These are phyloP conservation scores for Tokudaia tokunoshimensis DNA, from an alignment of 2,797 vertebrate species.

Conservation along the genomic window DNA sequence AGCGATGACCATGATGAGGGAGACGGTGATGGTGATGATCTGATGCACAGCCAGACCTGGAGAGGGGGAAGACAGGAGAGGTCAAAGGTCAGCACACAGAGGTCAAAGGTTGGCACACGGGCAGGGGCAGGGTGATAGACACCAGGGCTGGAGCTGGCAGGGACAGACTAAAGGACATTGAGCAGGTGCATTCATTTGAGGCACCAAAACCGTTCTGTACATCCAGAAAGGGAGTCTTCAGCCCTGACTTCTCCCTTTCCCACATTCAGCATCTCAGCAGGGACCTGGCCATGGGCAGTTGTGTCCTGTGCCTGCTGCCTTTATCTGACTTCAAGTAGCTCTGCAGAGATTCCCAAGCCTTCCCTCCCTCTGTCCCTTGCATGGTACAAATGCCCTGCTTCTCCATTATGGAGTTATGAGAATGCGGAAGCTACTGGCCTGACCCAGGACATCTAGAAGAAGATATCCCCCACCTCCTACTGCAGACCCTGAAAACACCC, in stretches of 20 bases:
- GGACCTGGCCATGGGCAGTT: rapidly evolving
- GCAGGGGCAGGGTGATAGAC: neutral
- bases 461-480: rapidly evolving
- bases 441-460: neutral
- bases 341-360: neutral
- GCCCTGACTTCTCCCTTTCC: neutral
- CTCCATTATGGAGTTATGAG: rapidly evolving
- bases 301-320: neutral
- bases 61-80: constrained; percentile 61
- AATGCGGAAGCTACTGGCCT: no score
- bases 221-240: neutral
- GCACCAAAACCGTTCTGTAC: no score
- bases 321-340: neutral
- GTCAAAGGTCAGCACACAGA: neutral
- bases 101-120: neutral
- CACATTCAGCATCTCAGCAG: rapidly evolving
- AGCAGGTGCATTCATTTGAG: neutral
- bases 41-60: constrained; percentile 99
- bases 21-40: constrained; percentile 99
- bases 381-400: neutral
- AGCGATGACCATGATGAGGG: constrained; percentile 99
- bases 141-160: no score
- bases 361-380: neutral
- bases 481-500: neutral
- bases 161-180: neutral